phyloP scores from a whole-genome alignment of 2,888 invertebrate genomes.

The Macrosiphum euphorbiae region DNA sequence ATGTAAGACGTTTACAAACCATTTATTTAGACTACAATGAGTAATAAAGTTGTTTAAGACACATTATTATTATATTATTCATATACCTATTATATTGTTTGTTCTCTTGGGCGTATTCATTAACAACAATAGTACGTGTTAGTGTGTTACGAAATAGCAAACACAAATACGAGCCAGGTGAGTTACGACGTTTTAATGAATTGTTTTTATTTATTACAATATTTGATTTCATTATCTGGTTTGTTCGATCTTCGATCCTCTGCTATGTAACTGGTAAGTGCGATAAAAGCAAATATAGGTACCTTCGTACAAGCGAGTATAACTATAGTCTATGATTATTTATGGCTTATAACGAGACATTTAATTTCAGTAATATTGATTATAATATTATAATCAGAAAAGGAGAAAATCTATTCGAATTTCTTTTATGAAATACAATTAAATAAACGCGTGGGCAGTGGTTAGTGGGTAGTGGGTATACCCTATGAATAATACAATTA shows the following conservation, averaged over 20 bases:
- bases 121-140: slow-evolving; percentile 19
- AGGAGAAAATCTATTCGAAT: not conserved
- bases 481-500: too few relatives aligned
- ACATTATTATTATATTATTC: slow-evolving; percentile 36
- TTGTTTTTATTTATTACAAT: not conserved
- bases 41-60: slow-evolving; percentile 21
- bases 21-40: slow-evolving; percentile 19
- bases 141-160: slow-evolving; percentile 14
- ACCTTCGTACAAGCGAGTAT: not conserved
- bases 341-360: not conserved
- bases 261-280: not conserved
- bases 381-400: not conserved
- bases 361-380: not conserved
- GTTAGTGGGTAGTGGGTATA: too few relatives aligned
- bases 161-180: not conserved
- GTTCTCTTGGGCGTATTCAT: slow-evolving; percentile 29
- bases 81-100: slow-evolving; percentile 1
- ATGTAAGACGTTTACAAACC: not conserved
- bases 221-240: not conserved
- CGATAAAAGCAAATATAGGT: not conserved
- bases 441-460: not conserved
- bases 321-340: not conserved
- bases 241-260: not conserved
- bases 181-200: not conserved
- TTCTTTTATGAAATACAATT: not conserved